Conservation (phyloP, 2,888 invertebrate species). For the Andrena trimmerana region DNA sequence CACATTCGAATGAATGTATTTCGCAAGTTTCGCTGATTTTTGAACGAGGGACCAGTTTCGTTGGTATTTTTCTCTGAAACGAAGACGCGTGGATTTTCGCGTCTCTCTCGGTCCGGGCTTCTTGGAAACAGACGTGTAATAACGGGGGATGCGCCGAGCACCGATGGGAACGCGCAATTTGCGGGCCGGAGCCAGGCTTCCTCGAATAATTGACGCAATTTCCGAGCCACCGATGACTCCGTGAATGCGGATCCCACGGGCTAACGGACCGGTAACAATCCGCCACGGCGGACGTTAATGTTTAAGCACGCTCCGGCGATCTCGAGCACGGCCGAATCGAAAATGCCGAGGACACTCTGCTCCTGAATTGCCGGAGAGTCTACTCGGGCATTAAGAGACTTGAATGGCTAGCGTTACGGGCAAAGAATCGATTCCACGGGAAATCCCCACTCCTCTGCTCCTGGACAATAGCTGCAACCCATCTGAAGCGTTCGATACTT, state of each 20-base stretch:
- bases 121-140: conserved; percentile 32
- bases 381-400: conserved; percentile 24
- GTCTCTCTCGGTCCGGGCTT: neutral
- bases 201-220: conserved; percentile 74
- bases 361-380: conserved; percentile 9
- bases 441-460: neutral
- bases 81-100: neutral
- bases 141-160: conserved; percentile 41
- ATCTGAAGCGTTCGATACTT: too few species aligned
- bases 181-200: conserved; percentile 56
- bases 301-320: conserved; percentile 42
- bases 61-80: neutral
- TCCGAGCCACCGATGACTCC: conserved; percentile 64
- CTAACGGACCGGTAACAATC: conserved; percentile 52
- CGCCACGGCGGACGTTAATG: conserved; percentile 42
- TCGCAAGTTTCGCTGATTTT: neutral
- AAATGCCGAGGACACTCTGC: conserved; percentile 29
- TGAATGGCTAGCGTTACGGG: conserved; percentile 14
- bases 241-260: conserved; percentile 61
- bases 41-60: neutral
- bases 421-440: neutral
- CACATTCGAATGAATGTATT: too few species aligned
- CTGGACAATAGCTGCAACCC: too few species aligned
- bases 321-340: conserved; percentile 38
- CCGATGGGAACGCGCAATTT: conserved; percentile 64